Evolutionary conservation across 2,113 vertebrate genomes (phyloP).

Genomic region (Lathamus discolor): DNA sequence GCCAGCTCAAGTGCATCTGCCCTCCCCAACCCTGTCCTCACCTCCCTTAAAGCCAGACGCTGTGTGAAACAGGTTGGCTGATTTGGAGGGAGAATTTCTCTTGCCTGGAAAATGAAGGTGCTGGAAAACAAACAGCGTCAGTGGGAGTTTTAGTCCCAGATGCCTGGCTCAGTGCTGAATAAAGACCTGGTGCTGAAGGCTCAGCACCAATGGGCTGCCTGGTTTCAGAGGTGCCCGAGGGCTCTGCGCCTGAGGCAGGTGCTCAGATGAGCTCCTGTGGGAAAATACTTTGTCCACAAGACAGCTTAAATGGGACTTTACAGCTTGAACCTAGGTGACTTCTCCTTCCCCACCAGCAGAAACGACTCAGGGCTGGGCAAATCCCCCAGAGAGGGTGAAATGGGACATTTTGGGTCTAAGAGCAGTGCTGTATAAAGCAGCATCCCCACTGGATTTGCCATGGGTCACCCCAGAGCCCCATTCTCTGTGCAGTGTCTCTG

Average conservation of each 20-base stretch:
- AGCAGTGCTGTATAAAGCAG: neutral
- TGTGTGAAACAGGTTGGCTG: neutral
- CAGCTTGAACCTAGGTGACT: neutral
- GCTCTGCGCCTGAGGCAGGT: neutral
- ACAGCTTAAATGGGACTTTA: neutral
- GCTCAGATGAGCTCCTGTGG: neutral
- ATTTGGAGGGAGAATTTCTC: neutral
- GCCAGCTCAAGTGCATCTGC: neutral
- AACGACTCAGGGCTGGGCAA: neutral
- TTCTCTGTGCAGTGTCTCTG: rapidly evolving
- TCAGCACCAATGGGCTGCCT: neutral
- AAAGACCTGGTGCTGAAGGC: neutral
- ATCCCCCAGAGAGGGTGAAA: neutral
- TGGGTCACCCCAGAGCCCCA: neutral
- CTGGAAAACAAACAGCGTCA: neutral
- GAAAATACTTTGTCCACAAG: neutral
- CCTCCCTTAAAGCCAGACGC: conserved; percentile 9
- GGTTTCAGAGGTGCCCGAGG: neutral
- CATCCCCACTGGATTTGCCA: neutral
- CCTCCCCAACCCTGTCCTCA: neutral
- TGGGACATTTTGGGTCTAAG: neutral
- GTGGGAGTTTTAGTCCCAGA: neutral
- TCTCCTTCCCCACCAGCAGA: neutral
- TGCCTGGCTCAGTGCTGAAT: neutral
- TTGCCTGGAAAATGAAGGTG: conserved; percentile 5